phyloP scores from a whole-genome alignment of 2,888 invertebrate species.

The Alviniconcha strummeri region DNA sequence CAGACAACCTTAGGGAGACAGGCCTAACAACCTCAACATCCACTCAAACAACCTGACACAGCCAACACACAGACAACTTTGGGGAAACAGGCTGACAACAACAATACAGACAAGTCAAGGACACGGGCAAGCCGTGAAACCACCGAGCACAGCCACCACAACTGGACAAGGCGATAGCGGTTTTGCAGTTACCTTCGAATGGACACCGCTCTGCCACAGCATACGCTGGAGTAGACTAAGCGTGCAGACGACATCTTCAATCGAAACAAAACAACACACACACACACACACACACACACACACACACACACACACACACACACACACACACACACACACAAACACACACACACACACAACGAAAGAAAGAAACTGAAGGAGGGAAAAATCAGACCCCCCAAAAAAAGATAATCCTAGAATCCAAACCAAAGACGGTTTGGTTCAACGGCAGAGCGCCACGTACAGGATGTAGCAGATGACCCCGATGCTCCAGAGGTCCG shows the following conservation, averaged over 20 bases:
- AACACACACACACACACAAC: not conserved
- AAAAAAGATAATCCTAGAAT: not conserved
- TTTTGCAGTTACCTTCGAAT: too few relatives aligned
- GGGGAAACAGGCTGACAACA: not conserved
- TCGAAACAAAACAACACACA: too few relatives aligned
- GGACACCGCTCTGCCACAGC: too few relatives aligned
- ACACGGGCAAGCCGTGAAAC: too few relatives aligned
- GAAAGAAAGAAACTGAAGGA: not conserved
- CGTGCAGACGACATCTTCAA: too few relatives aligned
- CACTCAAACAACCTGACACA: not conserved
- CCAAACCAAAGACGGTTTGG: not conserved
- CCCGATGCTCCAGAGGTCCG: conserved; percentile 73
- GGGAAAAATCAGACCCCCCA: not conserved
- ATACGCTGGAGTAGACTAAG: too few relatives aligned
- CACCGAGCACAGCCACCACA: too few relatives aligned
- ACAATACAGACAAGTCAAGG: too few relatives aligned
- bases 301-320: not conserved
- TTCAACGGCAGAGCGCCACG: conserved; percentile 43
- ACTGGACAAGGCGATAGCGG: too few relatives aligned
- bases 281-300: conserved; percentile 1
- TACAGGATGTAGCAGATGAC: conserved; percentile 73
- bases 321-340: conserved; percentile 1
- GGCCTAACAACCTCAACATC: not conserved
- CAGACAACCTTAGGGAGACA: not conserved
- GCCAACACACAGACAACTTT: not conserved